Percentiles rank a stretch among this genome's conserved stretches.
Conservation (phyloP, 2,888 invertebrate species). For the Sympetrum striolatum region DNA sequence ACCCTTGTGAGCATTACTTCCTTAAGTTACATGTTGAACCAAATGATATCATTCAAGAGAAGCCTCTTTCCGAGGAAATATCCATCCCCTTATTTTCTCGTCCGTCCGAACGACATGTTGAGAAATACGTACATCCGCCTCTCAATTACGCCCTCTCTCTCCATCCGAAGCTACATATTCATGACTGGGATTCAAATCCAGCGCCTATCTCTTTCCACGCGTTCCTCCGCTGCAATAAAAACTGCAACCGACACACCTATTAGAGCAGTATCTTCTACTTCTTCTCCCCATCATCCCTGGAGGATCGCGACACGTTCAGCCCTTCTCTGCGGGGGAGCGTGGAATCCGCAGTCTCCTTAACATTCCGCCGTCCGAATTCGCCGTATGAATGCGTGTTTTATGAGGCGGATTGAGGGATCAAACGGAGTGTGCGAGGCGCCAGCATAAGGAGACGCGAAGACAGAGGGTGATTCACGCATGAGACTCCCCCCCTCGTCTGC, state of each 20-base stretch:
- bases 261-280: too few relatives aligned
- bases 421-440: slow-evolving; percentile 19
- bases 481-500: background rate
- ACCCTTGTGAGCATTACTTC: too few relatives aligned
- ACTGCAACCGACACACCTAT: background rate
- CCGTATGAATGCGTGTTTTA: slow-evolving; percentile 21
- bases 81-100: too few relatives aligned
- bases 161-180: background rate
- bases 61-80: too few relatives aligned
- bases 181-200: background rate
- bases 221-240: background rate
- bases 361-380: background rate
- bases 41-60: too few relatives aligned
- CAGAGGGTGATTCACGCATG: background rate
- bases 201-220: background rate
- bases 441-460: background rate
- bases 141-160: background rate
- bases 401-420: slow-evolving; percentile 14
- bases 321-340: background rate
- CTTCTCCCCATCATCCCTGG: too few relatives aligned
- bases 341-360: background rate
- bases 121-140: background rate
- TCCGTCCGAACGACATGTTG: too few relatives aligned
- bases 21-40: too few relatives aligned
- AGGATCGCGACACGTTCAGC: background rate